Conservation (phyloP, 2,797 vertebrate species). For the Borostomias antarcticus region DNA sequence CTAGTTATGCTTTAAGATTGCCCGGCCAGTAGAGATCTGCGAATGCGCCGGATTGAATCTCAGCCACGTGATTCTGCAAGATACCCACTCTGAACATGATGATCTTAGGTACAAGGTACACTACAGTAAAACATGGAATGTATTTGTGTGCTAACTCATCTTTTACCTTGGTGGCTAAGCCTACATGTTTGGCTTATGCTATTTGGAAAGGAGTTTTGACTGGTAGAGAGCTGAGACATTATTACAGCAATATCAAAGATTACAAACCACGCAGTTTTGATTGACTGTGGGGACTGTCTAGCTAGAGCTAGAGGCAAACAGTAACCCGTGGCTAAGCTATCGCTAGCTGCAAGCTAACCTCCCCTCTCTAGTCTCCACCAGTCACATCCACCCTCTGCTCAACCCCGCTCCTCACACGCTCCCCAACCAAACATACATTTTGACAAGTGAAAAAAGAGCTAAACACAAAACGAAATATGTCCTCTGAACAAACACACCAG, state of each 20-base stretch:
- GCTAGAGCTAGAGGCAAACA: slow-evolving; percentile 42
- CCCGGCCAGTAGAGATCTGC: slow-evolving; percentile 66
- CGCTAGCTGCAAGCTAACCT: slow-evolving; percentile 42
- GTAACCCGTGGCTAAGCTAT: slow-evolving; percentile 52
- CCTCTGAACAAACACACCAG: slow-evolving; percentile 70
- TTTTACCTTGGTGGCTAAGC: slow-evolving; percentile 40
- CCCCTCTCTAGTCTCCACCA: slow-evolving; percentile 45
- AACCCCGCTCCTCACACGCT: slow-evolving; percentile 56
- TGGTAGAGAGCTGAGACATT: slow-evolving; percentile 48
- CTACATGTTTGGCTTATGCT: slow-evolving; percentile 51
- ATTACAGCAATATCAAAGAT: slow-evolving; percentile 37
- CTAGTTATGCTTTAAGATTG: slow-evolving; percentile 72
- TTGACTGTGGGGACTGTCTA: slow-evolving; percentile 30
- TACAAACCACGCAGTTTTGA: slow-evolving; percentile 45
- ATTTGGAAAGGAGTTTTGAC: slow-evolving; percentile 46
- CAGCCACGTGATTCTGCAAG: slow-evolving; percentile 70
- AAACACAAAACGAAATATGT: slow-evolving; percentile 53
- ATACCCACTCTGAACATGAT: slow-evolving; percentile 67
- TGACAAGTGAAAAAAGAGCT: slow-evolving; percentile 55
- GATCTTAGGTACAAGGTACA: slow-evolving; percentile 56
- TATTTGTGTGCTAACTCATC: slow-evolving; percentile 52
- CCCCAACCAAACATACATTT: slow-evolving; percentile 70
- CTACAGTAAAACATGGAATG: slow-evolving; percentile 66
- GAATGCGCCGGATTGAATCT: slow-evolving; percentile 72
- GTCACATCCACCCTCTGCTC: slow-evolving; percentile 57